phyloP scores from a whole-genome alignment of 2,113 vertebrate species.

The Podarcis raffonei region DNA sequence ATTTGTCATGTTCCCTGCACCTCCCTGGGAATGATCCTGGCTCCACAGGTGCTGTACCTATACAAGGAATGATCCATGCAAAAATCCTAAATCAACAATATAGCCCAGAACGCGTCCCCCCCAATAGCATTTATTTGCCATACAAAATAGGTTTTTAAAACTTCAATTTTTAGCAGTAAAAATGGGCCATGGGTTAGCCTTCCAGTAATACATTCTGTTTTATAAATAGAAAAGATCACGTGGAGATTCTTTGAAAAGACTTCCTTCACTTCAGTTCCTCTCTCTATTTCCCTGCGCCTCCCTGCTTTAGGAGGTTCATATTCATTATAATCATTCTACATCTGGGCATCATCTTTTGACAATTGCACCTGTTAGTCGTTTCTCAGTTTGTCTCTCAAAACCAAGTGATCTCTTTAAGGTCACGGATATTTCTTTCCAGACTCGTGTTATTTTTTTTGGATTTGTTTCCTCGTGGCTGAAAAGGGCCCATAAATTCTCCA shows the following conservation, averaged over 20 bases:
- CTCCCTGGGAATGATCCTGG: too few species aligned
- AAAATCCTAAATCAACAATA: slow-evolving; percentile 11
- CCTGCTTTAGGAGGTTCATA: slow-evolving; percentile 39
- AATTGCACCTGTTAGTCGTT: slow-evolving; percentile 67
- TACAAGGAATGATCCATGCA: background rate
- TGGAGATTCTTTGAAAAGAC: background rate
- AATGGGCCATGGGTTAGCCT: slow-evolving; percentile 45
- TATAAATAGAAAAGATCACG: slow-evolving; percentile 54
- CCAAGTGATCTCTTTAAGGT: slow-evolving; percentile 63
- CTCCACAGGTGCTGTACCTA: background rate
- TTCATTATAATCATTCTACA: slow-evolving; percentile 25
- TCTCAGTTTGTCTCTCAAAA: slow-evolving; percentile 58
- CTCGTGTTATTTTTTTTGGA: slow-evolving; percentile 39
- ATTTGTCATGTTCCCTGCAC: too few species aligned
- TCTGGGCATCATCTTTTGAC: slow-evolving; percentile 45
- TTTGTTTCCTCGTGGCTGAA: slow-evolving; percentile 34
- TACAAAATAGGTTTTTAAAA: background rate
- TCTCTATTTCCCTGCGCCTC: background rate
- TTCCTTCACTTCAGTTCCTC: slow-evolving; percentile 3
- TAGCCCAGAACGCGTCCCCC: slow-evolving; percentile 29
- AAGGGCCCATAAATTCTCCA: slow-evolving; percentile 48
- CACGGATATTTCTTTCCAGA: slow-evolving; percentile 49
- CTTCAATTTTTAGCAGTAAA: slow-evolving; percentile 38
- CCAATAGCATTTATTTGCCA: slow-evolving; percentile 39
- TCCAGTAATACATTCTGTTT: slow-evolving; percentile 35